phyloP scores from a whole-genome alignment of 2,113 vertebrate genomes.

The human (Homo sapiens) region GRCh38 chr21:38284501-38285000 shows the following conservation, averaged over 20 bases:
- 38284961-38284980: background rate
- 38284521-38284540: no score
- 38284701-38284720: background rate
- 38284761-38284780: accelerated
- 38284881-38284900: no score
- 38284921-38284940: background rate
- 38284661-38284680: background rate
- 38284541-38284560: background rate
- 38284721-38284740: accelerated
- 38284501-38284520: accelerated
- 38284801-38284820: background rate
- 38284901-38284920: background rate
- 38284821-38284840: background rate
- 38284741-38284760: background rate
- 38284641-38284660: background rate
- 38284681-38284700: accelerated
- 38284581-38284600: background rate
- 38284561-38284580: background rate
- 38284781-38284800: accelerated
- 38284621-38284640: background rate
- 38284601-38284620: background rate
- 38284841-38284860: accelerated
- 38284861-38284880: no score
- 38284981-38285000: accelerated
- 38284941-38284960: background rate